phyloP scores from a whole-genome alignment of 2,888 invertebrate species.

The Eulithis prunata region DNA sequence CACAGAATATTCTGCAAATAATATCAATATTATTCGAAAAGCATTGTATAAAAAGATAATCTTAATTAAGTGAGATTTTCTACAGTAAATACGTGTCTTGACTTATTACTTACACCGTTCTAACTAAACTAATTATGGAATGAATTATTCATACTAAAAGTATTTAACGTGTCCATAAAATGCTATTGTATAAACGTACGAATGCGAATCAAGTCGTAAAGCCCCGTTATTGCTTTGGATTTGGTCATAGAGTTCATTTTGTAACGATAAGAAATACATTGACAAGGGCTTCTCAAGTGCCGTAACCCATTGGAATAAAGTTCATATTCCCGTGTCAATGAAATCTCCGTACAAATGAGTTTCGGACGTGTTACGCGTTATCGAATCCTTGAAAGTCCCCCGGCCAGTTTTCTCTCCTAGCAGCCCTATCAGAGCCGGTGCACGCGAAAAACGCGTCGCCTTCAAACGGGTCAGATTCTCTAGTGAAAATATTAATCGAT shows the following conservation, averaged over 20 bases:
- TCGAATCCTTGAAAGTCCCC: slow-evolving; percentile 79
- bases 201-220: slow-evolving; percentile 30
- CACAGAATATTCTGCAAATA: slow-evolving; percentile 23
- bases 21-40: slow-evolving; percentile 21
- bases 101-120: slow-evolving; percentile 10
- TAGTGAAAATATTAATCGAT: slow-evolving; percentile 94
- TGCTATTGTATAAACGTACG: slow-evolving; percentile 25
- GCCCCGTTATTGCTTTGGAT: slow-evolving; percentile 44
- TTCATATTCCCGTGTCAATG: slow-evolving; percentile 1
- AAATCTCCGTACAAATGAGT: neutral
- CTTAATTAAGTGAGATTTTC: slow-evolving; percentile 16
- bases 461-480: slow-evolving; percentile 94
- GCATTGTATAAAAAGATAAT: slow-evolving; percentile 26
- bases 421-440: slow-evolving; percentile 76
- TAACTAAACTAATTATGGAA: slow-evolving; percentile 23
- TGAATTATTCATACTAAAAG: slow-evolving; percentile 19
- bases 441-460: slow-evolving; percentile 93
- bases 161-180: slow-evolving; percentile 19
- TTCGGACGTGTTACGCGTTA: slow-evolving; percentile 59
- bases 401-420: slow-evolving; percentile 79
- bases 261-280: slow-evolving; percentile 16
- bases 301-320: neutral
- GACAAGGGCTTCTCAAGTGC: neutral
- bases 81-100: slow-evolving; percentile 27
- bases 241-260: slow-evolving; percentile 35